Base-by-base conservation (phyloP, 2,113 vertebrate genomes). In the Melanostigma gelatinosum region DNA sequence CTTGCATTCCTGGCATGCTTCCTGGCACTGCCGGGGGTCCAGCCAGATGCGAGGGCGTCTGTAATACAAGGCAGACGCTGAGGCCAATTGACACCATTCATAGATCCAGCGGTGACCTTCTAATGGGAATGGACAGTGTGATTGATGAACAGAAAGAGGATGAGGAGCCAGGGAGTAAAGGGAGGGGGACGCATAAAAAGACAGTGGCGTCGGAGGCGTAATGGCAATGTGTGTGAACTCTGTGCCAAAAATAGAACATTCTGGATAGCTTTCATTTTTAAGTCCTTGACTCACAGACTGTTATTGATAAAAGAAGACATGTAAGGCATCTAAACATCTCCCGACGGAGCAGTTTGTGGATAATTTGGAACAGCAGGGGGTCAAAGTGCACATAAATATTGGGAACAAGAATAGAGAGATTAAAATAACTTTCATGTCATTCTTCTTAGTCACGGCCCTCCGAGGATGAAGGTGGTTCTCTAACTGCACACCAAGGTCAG, bases 1-100 rank as follows among this genome's bases (percentile, higher is more conserved):
- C 85, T 79, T 24, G 68, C 89, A 96, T 96, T 93, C 93, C 83
- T 84, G 67, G 80, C 90, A 84, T 90, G 76, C 65, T 91, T 92
- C 79, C 86, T 61, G 84, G 85, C 79, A 85, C 70, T 90, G 77
- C 85, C 40, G 66, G 83, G 89, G 90, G 88, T 91, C 89, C 76
- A 42, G 86, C 77, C 82, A 86, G 81, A 87, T 82, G 75, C 66
- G 75, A 80, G 82, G 83, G 88, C 77, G 91, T 88, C 84, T 79
- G 85, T 89, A 93, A 92, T 83, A 46, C 81, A 88, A 89, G 79
- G 65, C 88, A 93, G 91, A 75, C 64, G 0, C 60, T 55, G 77
- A 85, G 76, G 75, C 80, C 27, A 71, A 67, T 55, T 63, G 50
- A 65, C 84, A 80, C 82, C 58, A 44, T 88, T 88, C 80, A 67